Conservation (phyloP, 2,888 invertebrate genomes). For the Macropis europaea region DNA sequence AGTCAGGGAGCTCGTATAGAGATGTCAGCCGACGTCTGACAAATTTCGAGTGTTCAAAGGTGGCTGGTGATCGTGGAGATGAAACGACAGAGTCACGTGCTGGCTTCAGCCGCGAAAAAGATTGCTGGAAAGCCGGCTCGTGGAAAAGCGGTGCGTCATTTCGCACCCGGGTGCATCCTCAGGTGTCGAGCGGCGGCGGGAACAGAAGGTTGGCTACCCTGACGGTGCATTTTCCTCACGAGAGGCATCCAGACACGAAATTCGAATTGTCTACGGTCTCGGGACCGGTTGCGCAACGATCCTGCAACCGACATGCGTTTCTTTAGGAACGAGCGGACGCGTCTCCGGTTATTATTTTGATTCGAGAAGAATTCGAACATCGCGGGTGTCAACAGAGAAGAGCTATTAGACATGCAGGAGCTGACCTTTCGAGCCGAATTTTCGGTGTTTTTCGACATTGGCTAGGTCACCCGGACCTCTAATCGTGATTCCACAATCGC, state of each 20-base stretch:
- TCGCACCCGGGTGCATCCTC: slow-evolving; percentile 64
- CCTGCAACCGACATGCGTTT: neutral
- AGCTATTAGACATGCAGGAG: slow-evolving; percentile 16
- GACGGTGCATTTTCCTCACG: slow-evolving; percentile 71
- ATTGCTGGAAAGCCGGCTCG: slow-evolving; percentile 45
- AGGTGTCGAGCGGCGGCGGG: slow-evolving; percentile 32
- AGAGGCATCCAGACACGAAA: slow-evolving; percentile 8
- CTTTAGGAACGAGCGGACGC: no score
- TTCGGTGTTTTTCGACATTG: slow-evolving; percentile 27
- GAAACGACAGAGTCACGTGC: slow-evolving; percentile 44
- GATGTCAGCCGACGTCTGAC: slow-evolving; percentile 72
- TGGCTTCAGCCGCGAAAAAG: slow-evolving; percentile 24
- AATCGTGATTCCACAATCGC: neutral
- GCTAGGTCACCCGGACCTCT: slow-evolving; percentile 24
- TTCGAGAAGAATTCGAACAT: no score
- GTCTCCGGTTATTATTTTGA: no score
- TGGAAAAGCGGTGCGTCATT: slow-evolving; percentile 76
- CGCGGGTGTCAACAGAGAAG: no score
- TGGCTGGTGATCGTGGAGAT: neutral
- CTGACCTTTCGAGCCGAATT: neutral
- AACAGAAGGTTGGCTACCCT: slow-evolving; percentile 74
- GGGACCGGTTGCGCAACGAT: slow-evolving; percentile 13
- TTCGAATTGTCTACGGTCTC: slow-evolving; percentile 7
- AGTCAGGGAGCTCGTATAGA: slow-evolving; percentile 64
- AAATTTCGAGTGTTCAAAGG: slow-evolving; percentile 72